Evolutionary conservation across 2,113 vertebrate species (phyloP).

Genomic region (Channa argus): DNA sequence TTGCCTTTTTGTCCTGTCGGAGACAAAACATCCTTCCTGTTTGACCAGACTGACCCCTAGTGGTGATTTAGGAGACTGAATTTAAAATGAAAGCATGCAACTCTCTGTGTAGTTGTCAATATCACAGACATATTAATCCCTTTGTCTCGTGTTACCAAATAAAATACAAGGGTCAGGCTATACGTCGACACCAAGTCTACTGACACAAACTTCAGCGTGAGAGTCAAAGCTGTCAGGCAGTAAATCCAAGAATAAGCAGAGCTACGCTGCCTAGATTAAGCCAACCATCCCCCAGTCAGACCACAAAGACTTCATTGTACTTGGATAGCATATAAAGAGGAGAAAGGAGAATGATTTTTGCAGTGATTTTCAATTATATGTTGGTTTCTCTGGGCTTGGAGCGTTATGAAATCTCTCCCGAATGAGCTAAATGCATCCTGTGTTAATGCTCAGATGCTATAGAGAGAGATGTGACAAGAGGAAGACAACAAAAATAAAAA

Average conservation of each 20-base stretch:
- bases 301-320: constrained; percentile 72
- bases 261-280: constrained; percentile 58
- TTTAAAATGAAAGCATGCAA: neutral
- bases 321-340: constrained; percentile 65
- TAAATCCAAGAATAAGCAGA: constrained; percentile 57
- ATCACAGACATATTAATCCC: constrained; percentile 34
- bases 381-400: constrained; percentile 24
- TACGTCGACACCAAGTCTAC: constrained; percentile 17
- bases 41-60: constrained; percentile 75
- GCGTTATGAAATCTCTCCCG: constrained; percentile 39
- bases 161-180: constrained; percentile 43
- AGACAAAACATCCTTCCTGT: constrained; percentile 6
- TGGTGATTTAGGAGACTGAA: constrained; percentile 39
- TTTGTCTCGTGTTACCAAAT: constrained; percentile 35
- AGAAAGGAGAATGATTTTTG: constrained; percentile 55
- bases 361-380: constrained; percentile 52
- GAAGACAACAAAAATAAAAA: neutral
- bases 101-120: constrained; percentile 16
- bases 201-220: constrained; percentile 19
- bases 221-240: constrained; percentile 51
- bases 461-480: constrained; percentile 9
- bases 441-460: constrained; percentile 3
- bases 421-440: constrained; percentile 15
- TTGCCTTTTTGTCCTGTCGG: constrained; percentile 19
- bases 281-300: constrained; percentile 64